These are phyloP conservation scores for Pseudocheirus occidentalis DNA, from an alignment of 2,797 vertebrate species.

Conservation along the genomic window DNA sequence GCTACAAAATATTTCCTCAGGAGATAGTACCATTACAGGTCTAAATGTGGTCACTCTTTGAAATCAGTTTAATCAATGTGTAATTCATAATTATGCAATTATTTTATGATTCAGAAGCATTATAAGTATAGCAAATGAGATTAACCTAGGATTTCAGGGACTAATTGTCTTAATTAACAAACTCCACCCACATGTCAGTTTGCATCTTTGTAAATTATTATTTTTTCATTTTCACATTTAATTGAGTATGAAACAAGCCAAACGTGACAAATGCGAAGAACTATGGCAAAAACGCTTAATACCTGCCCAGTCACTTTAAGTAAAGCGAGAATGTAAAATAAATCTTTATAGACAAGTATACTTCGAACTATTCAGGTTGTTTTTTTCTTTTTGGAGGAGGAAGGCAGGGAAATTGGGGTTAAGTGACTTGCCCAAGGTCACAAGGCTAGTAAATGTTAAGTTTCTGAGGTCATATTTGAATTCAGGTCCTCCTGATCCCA, in stretches of 20 bases:
- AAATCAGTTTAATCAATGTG: slow-evolving; percentile 80
- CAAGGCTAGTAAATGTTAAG: too few species aligned
- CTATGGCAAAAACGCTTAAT: slow-evolving; percentile 50
- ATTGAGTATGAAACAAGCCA: slow-evolving; percentile 67
- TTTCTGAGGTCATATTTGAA: too few species aligned
- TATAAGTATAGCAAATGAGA: slow-evolving; percentile 78
- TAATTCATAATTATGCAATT: slow-evolving; percentile 82
- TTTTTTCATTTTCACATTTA: slow-evolving; percentile 76
- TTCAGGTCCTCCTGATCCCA: too few species aligned
- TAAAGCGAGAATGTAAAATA: slow-evolving; percentile 16
- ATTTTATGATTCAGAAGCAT: slow-evolving; percentile 81
- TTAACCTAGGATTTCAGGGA: slow-evolving; percentile 79
- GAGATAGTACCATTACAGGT: slow-evolving; percentile 28
- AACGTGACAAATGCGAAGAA: slow-evolving; percentile 50
- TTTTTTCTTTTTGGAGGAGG: too few species aligned
- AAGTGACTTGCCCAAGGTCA: too few species aligned
- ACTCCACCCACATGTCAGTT: slow-evolving; percentile 65
- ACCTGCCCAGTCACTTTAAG: slow-evolving; percentile 17
- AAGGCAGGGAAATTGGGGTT: too few species aligned
- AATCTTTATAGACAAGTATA: slow-evolving; percentile 17
- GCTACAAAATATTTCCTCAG: slow-evolving; percentile 57
- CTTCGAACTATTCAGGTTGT: slow-evolving; percentile 15
- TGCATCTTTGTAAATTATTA: slow-evolving; percentile 64
- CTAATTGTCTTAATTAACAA: slow-evolving; percentile 80
- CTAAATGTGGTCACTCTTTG: slow-evolving; percentile 67